These are phyloP conservation scores for Standfussiana lucernea DNA, from an alignment of 2,888 invertebrate genomes.

Conservation along the genomic window DNA sequence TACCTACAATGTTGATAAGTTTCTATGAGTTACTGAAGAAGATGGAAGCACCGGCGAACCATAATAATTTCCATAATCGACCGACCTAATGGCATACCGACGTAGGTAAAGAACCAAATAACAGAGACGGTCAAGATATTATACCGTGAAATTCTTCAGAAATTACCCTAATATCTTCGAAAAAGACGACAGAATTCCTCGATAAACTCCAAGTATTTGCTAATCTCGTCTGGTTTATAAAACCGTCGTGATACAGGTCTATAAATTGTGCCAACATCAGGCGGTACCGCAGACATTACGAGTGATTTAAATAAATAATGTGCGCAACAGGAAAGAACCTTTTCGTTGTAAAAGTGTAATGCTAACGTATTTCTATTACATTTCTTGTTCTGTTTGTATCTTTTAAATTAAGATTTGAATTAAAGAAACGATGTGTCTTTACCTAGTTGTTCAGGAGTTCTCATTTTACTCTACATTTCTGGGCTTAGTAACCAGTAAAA, in stretches of 20 bases:
- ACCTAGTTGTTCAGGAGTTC: neutral
- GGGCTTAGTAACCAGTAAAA: neutral
- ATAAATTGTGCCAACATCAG: slow-evolving; percentile 58
- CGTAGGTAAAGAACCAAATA: neutral
- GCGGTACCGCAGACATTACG: slow-evolving; percentile 49
- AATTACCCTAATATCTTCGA: slow-evolving; percentile 23
- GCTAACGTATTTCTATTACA: slow-evolving; percentile 37
- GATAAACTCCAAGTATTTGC: slow-evolving; percentile 38
- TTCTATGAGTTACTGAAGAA: neutral
- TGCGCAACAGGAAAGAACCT: slow-evolving; percentile 49
- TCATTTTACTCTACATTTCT: neutral
- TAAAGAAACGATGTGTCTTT: neutral
- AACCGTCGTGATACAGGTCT: slow-evolving; percentile 33
- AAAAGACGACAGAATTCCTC: slow-evolving; percentile 31
- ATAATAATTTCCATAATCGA: neutral
- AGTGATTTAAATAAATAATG: slow-evolving; percentile 64
- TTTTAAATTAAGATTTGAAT: slow-evolving; percentile 25
- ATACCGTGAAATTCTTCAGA: slow-evolving; percentile 3
- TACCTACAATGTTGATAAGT: neutral
- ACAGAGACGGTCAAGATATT: neutral
- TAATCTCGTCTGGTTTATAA: slow-evolving; percentile 39
- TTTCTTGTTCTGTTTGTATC: slow-evolving; percentile 37
- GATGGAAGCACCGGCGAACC: neutral
- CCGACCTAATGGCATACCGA: neutral
- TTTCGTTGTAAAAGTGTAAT: slow-evolving; percentile 45